These are phyloP conservation scores for Proctacanthus coquilletti DNA, from an alignment of 1,140 invertebrate genomes.

Conservation along the genomic window DNA sequence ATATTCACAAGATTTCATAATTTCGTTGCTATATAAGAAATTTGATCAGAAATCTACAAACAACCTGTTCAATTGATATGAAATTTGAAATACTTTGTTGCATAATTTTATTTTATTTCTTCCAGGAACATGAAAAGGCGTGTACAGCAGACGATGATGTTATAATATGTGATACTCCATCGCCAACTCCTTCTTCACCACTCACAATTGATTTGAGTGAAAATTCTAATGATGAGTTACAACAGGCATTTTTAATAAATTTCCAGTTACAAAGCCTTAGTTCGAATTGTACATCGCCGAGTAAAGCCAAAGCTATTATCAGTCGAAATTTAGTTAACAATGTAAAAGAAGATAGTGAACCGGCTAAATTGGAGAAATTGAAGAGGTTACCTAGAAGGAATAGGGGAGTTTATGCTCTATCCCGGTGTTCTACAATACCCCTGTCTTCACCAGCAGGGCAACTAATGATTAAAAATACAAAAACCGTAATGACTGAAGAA, in stretches of 20 bases:
- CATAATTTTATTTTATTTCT: conserved; percentile 5
- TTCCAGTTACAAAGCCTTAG: conserved; percentile 17
- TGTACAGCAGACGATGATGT: conserved; percentile 30
- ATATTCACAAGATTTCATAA: too few relatives aligned
- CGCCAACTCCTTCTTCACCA: too few relatives aligned
- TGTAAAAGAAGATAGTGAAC: conserved; percentile 11
- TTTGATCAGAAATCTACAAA: too few relatives aligned
- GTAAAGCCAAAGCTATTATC: neutral
- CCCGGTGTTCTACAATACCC: conserved; percentile 34
- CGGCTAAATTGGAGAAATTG: conserved; percentile 12
- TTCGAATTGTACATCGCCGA: neutral
- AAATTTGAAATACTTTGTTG: too few relatives aligned
- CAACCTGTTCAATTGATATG: too few relatives aligned
- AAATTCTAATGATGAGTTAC: conserved; percentile 8
- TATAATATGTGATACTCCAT: conserved; percentile 25
- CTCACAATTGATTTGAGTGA: conserved; percentile 16
- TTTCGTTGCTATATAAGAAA: too few relatives aligned
- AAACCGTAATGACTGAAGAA: conserved; percentile 31
- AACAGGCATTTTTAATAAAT: conserved; percentile 21
- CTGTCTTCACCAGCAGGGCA: conserved; percentile 41
- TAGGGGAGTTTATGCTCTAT: conserved; percentile 31
- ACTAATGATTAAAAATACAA: conserved; percentile 33
- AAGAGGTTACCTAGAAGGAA: conserved; percentile 30
- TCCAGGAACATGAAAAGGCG: conserved; percentile 37
- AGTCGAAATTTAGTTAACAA: conserved; percentile 9